phyloP scores from a whole-genome alignment of 2,113 vertebrate species.

The Zosterops hypoxanthus region DNA sequence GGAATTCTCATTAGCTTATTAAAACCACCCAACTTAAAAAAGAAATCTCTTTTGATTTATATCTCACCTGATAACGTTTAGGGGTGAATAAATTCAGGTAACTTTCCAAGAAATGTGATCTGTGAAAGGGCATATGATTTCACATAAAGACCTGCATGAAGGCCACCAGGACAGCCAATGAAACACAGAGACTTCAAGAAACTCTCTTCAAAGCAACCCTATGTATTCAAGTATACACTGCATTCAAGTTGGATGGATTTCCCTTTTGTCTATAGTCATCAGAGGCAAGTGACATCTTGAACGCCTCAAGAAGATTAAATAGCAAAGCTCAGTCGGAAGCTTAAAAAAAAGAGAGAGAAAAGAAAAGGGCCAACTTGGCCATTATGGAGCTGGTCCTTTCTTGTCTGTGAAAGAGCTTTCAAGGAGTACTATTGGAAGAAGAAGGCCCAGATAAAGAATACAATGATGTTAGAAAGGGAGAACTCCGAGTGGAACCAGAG shows the following conservation, averaged over 20 bases:
- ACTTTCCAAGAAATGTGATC: slow-evolving; percentile 43
- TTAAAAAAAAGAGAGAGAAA: slow-evolving; percentile 78
- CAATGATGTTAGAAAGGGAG: slow-evolving; percentile 81
- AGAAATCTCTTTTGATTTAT: slow-evolving; percentile 1
- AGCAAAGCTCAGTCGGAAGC: slow-evolving; percentile 87
- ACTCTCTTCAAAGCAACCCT: slow-evolving; percentile 85
- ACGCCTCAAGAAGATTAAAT: slow-evolving; percentile 95
- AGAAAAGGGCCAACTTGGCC: slow-evolving; percentile 84
- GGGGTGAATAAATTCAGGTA: slow-evolving; percentile 59
- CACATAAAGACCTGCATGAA: slow-evolving; percentile 74
- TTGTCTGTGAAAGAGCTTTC: slow-evolving; percentile 85
- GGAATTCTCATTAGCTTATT: not conserved
- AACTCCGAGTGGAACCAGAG: slow-evolving; percentile 79
- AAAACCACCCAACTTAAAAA: not conserved
- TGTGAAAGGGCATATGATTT: slow-evolving; percentile 57
- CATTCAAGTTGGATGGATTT: slow-evolving; percentile 84
- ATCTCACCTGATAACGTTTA: slow-evolving; percentile 76
- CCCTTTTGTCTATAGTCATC: slow-evolving; percentile 85
- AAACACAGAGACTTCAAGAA: slow-evolving; percentile 81
- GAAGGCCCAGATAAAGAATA: slow-evolving; percentile 80
- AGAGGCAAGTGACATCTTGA: slow-evolving; percentile 93
- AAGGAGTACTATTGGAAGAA: slow-evolving; percentile 83
- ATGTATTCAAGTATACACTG: slow-evolving; percentile 80
- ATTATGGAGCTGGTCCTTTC: slow-evolving; percentile 84
- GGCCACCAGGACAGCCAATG: slow-evolving; percentile 83